A percentile compares a stretch with the other conserved stretches of the same genome.
phyloP scores from a whole-genome alignment of 1,140 invertebrate genomes.

The Scaptomyza graminum region DNA sequence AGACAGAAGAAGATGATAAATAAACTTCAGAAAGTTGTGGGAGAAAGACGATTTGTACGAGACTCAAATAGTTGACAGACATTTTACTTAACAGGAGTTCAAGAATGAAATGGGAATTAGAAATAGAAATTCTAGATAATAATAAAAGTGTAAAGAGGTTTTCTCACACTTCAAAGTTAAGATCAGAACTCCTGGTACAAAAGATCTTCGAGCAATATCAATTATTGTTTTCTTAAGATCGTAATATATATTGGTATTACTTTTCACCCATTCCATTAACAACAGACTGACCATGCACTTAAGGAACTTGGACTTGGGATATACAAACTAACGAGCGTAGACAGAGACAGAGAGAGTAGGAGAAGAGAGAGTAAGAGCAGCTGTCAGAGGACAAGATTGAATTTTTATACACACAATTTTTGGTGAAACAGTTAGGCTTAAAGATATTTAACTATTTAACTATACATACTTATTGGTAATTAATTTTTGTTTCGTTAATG shows the following conservation, averaged over 20 bases:
- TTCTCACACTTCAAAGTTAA: no score
- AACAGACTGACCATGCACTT: neutral
- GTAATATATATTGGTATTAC: no score
- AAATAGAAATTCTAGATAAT: neutral
- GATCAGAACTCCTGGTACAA: no score
- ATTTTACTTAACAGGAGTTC: slow-evolving; percentile 2
- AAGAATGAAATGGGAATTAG: slow-evolving; percentile 1
- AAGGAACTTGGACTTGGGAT: slow-evolving; percentile 12
- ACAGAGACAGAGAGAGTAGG: neutral
- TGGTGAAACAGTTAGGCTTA: slow-evolving; percentile 30
- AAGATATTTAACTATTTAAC: slow-evolving; percentile 11
- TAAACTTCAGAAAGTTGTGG: slow-evolving; percentile 37
- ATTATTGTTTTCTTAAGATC: no score
- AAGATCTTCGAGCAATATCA: no score
- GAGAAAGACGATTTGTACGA: slow-evolving; percentile 11
- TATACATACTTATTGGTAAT: slow-evolving; percentile 32
- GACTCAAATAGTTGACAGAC: slow-evolving; percentile 15
- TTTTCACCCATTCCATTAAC: slow-evolving; percentile 8
- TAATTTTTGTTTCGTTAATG: slow-evolving; percentile 1
- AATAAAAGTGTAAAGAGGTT: no score
- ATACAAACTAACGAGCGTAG: slow-evolving; percentile 28
- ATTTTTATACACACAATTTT: slow-evolving; percentile 11
- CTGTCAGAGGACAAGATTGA: neutral
- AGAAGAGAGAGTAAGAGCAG: slow-evolving; percentile 4
- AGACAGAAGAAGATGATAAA: slow-evolving; percentile 72